phyloP scores from a whole-genome alignment of 2,888 invertebrate genomes.

The Agrochola lychnidis region DNA sequence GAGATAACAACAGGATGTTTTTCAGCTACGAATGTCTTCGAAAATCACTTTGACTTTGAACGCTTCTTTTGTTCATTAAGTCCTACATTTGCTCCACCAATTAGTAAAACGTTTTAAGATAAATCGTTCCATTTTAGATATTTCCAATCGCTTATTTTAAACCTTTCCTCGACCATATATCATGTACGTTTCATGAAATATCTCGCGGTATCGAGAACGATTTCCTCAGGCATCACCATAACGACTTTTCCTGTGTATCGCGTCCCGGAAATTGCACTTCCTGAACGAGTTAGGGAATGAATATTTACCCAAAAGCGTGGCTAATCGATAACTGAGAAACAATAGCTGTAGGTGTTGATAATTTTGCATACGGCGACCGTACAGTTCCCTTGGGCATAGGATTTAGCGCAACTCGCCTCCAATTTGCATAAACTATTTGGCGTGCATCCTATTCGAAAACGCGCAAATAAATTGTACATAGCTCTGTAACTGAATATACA shows the following conservation, averaged over 20 bases:
- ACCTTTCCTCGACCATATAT: conserved; percentile 17
- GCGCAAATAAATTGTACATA: conserved; percentile 68
- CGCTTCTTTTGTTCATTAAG: conserved; percentile 11
- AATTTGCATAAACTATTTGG: conserved; percentile 77
- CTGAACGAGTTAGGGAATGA: conserved; percentile 61
- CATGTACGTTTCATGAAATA: conserved; percentile 38
- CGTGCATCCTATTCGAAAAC: conserved; percentile 73
- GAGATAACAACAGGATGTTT: conserved; percentile 20
- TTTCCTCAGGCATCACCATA: conserved; percentile 63
- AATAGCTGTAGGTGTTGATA: conserved; percentile 37
- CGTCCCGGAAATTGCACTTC: conserved; percentile 74
- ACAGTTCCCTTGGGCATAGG: conserved; percentile 54
- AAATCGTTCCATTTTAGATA: neutral
- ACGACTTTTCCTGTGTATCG: conserved; percentile 69
- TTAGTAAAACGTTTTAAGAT: conserved; percentile 15
- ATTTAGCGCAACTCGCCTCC: conserved; percentile 66
- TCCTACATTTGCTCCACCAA: conserved; percentile 11
- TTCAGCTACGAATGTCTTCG: neutral
- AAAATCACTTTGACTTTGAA: conserved; percentile 11
- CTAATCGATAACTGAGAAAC: conserved; percentile 56
- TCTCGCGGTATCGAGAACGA: conserved; percentile 55
- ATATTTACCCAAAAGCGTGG: conserved; percentile 57
- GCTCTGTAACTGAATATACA: conserved; percentile 58
- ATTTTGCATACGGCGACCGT: conserved; percentile 47
- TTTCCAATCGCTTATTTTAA: conserved; percentile 17